phyloP scores from a whole-genome alignment of 2,888 invertebrate genomes.

The Leptothorax acervorum region DNA sequence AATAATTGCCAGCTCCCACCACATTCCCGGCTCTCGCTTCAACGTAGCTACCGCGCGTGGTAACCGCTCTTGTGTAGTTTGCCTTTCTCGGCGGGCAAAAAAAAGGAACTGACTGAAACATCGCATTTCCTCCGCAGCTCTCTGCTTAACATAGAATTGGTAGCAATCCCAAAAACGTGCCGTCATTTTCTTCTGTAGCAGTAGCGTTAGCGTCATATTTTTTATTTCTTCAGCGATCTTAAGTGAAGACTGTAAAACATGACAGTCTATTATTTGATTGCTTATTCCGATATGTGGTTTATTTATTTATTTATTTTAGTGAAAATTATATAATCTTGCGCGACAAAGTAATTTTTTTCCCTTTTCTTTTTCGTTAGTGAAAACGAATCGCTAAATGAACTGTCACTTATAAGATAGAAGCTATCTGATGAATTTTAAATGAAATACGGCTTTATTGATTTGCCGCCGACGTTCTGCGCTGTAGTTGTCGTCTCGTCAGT shows the following conservation, averaged over 20 bases:
- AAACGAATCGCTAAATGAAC: slow-evolving; percentile 5
- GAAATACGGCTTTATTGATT: slow-evolving; percentile 47
- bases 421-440: slow-evolving; percentile 43
- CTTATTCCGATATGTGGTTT: not conserved
- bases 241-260: not conserved
- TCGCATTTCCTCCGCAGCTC: slow-evolving; percentile 27
- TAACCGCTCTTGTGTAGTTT: slow-evolving; percentile 53
- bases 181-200: not conserved
- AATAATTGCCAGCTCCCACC: slow-evolving; percentile 77
- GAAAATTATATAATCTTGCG: not conserved
- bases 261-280: not conserved
- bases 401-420: slow-evolving; percentile 2
- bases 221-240: not conserved
- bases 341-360: not conserved
- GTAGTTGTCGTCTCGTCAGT: not conserved
- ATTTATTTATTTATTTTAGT: not conserved
- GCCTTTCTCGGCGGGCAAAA: slow-evolving; percentile 10
- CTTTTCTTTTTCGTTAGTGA: not conserved
- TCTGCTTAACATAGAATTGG: slow-evolving; percentile 29
- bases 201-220: not conserved
- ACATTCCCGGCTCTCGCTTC: slow-evolving; percentile 19
- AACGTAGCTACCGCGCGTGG: slow-evolving; percentile 53
- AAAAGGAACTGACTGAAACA: slow-evolving; percentile 45
- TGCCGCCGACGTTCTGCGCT: not conserved
- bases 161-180: slow-evolving; percentile 38